A percentile compares a stretch with the other conserved stretches of the same genome.
Conservation (phyloP, 2,113 vertebrate species). For the Oncorhynchus tshawytscha region DNA sequence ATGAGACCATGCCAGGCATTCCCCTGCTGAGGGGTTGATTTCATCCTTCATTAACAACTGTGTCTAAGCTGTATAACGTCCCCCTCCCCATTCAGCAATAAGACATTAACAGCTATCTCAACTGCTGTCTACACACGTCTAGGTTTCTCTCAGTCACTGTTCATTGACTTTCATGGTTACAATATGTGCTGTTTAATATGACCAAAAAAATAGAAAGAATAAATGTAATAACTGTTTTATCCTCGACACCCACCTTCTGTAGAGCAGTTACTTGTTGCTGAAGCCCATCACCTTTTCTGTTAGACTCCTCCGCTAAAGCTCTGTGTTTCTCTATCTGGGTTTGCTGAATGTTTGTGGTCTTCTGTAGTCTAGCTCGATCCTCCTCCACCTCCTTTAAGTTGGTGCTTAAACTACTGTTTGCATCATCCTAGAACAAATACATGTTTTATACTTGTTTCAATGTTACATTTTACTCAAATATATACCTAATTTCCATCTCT, state of each 20-base stretch:
- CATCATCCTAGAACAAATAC: constrained; percentile 78
- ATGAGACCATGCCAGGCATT: constrained; percentile 32
- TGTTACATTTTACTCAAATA: background rate
- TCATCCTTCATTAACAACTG: constrained; percentile 25
- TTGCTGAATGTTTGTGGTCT: constrained; percentile 72
- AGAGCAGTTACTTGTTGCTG: constrained; percentile 78
- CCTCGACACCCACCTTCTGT: constrained; percentile 75
- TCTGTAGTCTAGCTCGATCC: constrained; percentile 78
- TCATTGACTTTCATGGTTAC: background rate
- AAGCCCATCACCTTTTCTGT: constrained; percentile 76
- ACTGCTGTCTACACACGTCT: background rate
- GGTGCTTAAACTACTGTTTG: constrained; percentile 76
- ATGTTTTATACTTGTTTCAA: background rate
- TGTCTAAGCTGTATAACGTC: background rate
- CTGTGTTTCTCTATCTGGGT: constrained; percentile 86
- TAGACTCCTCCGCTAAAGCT: constrained; percentile 79
- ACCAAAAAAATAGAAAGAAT: background rate
- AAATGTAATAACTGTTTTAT: background rate
- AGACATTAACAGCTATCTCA: constrained; percentile 3
- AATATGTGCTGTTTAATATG: too few relatives aligned
- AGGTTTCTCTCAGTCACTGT: background rate
- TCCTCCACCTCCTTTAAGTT: constrained; percentile 82
- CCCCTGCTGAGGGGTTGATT: constrained; percentile 8
- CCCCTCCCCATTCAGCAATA: background rate
- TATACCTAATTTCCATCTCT: background rate